phyloP scores from a whole-genome alignment of 2,888 invertebrate genomes.

The Epirrhoe alternata region DNA sequence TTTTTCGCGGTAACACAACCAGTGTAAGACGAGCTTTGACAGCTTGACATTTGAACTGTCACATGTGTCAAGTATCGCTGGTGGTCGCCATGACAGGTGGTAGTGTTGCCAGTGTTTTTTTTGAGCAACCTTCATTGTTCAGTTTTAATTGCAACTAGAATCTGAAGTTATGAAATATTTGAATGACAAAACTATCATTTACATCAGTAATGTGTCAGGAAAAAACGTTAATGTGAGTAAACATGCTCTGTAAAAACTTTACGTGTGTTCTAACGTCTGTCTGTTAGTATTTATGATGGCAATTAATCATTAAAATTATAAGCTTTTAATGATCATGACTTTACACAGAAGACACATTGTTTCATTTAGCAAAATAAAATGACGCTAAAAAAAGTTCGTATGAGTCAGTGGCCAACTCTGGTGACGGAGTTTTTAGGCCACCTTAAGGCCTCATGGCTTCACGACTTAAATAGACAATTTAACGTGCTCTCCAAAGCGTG shows the following conservation, averaged over 20 bases:
- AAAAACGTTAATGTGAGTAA: conserved; percentile 22
- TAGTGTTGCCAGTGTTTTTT: conserved; percentile 41
- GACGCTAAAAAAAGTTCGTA: too few relatives aligned
- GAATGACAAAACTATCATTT: conserved; percentile 42
- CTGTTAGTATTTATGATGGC: conserved; percentile 36
- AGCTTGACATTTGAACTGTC: background rate
- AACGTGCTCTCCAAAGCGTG: too few relatives aligned
- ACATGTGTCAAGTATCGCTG: conserved; percentile 32
- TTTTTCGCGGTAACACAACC: conserved; percentile 48
- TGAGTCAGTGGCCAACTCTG: too few relatives aligned
- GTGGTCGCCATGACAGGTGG: conserved; percentile 50
- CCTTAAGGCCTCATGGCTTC: too few relatives aligned
- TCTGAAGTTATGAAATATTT: conserved; percentile 50
- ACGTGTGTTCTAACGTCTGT: conserved; percentile 31
- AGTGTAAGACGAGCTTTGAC: conserved; percentile 39
- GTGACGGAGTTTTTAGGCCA: too few relatives aligned
- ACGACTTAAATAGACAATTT: too few relatives aligned
- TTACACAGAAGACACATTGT: conserved; percentile 1
- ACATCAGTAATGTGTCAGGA: conserved; percentile 46
- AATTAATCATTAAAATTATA: conserved; percentile 33
- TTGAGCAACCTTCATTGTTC: conserved; percentile 53
- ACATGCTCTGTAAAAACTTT: conserved; percentile 25
- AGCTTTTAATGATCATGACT: conserved; percentile 8
- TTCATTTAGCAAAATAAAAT: too few relatives aligned
- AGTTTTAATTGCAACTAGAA: conserved; percentile 53